Conservation (phyloP, 2,113 vertebrate species). For the Brachypteracias leptosomus region DNA sequence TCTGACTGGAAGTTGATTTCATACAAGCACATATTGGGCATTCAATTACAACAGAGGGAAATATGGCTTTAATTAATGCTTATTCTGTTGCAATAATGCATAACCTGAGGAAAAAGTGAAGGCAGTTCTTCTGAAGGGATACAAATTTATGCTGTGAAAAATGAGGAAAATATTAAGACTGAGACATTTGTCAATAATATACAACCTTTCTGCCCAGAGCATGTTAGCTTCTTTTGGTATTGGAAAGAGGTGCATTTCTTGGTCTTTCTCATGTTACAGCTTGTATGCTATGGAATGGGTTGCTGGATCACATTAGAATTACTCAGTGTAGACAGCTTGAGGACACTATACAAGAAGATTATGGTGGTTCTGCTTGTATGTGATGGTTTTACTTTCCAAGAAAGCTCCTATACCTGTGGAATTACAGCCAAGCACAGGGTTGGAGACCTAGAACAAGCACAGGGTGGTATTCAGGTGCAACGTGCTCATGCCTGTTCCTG, state of each 20-base stretch:
- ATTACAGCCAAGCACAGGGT: background rate
- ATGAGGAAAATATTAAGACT: background rate
- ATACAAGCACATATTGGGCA: background rate
- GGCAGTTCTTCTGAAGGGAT: background rate
- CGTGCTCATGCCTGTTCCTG: background rate
- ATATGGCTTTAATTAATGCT: background rate
- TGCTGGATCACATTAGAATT: background rate
- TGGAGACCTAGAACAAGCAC: background rate
- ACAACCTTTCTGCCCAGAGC: background rate
- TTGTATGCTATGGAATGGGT: background rate
- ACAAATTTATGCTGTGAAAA: background rate
- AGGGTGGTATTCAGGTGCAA: background rate
- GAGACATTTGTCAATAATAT: background rate
- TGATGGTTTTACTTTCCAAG: background rate
- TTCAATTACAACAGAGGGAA: background rate
- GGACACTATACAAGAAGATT: background rate
- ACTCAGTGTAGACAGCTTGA: background rate
- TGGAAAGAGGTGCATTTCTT: background rate
- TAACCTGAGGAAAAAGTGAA: background rate
- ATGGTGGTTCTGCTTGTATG: background rate
- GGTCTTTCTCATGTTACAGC: background rate
- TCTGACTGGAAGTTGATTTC: background rate
- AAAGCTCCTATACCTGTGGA: background rate
- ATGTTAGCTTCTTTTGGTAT: background rate
- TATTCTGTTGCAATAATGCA: background rate